These are phyloP conservation scores for Ictalurus punctatus DNA, from an alignment of 2,113 vertebrate genomes.

Conservation along the genomic window DNA sequence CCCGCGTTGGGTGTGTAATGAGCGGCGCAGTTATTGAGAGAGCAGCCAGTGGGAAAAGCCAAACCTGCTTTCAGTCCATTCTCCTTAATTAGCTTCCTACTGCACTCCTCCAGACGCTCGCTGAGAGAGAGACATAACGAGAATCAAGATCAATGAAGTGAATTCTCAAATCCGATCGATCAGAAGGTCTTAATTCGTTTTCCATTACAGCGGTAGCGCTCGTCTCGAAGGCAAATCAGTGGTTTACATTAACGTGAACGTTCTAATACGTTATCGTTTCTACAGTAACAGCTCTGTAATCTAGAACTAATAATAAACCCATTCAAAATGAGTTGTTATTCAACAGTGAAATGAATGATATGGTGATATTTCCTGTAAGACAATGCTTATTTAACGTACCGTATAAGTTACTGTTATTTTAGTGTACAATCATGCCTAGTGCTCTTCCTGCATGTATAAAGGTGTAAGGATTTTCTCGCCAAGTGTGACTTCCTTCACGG, in stretches of 20 bases:
- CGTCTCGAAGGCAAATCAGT: not conserved
- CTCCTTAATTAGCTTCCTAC: constrained; percentile 90
- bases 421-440: not conserved
- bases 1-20: constrained; percentile 99
- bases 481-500: not conserved
- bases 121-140: constrained; percentile 62
- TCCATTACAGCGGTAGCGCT: not conserved
- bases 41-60: constrained; percentile 96
- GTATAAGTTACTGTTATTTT: not conserved
- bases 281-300: not conserved
- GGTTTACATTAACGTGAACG: not conserved
- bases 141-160: not conserved
- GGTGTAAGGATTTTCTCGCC: not conserved
- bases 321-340: not conserved
- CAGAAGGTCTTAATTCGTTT: not conserved
- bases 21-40: constrained; percentile 95
- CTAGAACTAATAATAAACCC: not conserved
- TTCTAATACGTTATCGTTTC: not conserved
- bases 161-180: not conserved
- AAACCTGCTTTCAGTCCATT: constrained; percentile 89
- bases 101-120: constrained; percentile 94
- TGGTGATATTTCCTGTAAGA: not conserved
- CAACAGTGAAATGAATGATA: not conserved
- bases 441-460: not conserved
- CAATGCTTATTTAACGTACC: not conserved